Percentiles rank a stretch among this genome's conserved stretches.
Conservation (phyloP, 2,888 invertebrate species). For the Elysia crispata region DNA sequence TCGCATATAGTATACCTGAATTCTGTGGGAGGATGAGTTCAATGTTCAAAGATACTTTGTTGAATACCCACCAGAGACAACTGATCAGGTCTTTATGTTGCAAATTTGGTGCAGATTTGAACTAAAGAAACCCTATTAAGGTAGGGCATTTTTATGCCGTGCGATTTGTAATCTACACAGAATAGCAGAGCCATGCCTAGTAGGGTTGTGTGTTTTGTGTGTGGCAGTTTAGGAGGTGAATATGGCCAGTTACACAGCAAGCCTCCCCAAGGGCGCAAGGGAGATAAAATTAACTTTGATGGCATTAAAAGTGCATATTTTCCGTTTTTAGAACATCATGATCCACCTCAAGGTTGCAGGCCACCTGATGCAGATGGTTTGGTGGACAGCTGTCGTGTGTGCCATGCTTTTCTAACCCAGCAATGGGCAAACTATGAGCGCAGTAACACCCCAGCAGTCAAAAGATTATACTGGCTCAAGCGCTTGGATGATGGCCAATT, state of each 20-base stretch:
- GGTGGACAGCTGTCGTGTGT: constrained; percentile 89
- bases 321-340: constrained; percentile 93
- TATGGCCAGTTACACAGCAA: constrained; percentile 59
- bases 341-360: constrained; percentile 86
- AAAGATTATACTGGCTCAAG: constrained; percentile 94
- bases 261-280: constrained; percentile 63
- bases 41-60: no score
- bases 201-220: constrained; percentile 75
- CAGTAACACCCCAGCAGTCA: constrained; percentile 89
- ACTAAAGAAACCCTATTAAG: no score
- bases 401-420: constrained; percentile 89
- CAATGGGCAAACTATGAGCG: constrained; percentile 95
- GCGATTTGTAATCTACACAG: no score
- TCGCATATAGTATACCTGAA: no score
- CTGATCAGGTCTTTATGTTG: no score
- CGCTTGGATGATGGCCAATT: constrained; percentile 93
- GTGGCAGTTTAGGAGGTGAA: constrained; percentile 73
- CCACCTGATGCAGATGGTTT: constrained; percentile 74
- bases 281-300: no score
- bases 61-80: no score
- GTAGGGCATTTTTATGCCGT: no score
- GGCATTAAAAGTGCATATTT: constrained; percentile 83
- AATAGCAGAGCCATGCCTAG: constrained; percentile 57
- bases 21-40: no score
- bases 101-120: no score